Evolutionary conservation across 64 coral and sea anemone species (phyloP).

Genomic region (Stylophora pistillata): DNA sequence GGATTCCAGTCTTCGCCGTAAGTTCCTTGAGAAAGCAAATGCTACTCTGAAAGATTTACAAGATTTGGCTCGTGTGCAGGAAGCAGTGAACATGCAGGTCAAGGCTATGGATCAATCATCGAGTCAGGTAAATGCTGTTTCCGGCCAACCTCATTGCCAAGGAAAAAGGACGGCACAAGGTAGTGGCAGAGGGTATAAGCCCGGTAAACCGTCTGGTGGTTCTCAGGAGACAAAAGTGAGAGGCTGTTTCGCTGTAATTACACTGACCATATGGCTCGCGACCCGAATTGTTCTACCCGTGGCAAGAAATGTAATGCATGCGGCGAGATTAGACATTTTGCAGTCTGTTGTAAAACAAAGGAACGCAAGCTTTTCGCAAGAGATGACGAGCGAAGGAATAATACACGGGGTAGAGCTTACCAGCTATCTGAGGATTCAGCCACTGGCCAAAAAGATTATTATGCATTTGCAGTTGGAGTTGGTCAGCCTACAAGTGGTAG

Average conservation of each 20-base stretch:
- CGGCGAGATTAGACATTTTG: slow-evolving; percentile 41
- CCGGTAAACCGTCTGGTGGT: slow-evolving; percentile 43
- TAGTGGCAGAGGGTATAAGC: slow-evolving; percentile 39
- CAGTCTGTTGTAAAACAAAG: slow-evolving; percentile 53
- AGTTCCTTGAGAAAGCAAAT: slow-evolving; percentile 49
- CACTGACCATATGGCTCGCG: slow-evolving; percentile 39
- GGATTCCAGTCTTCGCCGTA: slow-evolving; percentile 33
- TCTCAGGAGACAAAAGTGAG: slow-evolving; percentile 45
- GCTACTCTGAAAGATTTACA: slow-evolving; percentile 50
- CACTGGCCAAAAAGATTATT: slow-evolving; percentile 45
- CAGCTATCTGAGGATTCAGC: slow-evolving; percentile 41
- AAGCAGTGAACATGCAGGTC: slow-evolving; percentile 51
- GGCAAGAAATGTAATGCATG: slow-evolving; percentile 50
- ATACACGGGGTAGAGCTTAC: slow-evolving; percentile 31
- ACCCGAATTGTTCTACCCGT: slow-evolving; percentile 43
- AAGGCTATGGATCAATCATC: slow-evolving; percentile 35
- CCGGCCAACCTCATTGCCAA: not conserved
- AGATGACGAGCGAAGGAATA: slow-evolving; percentile 43
- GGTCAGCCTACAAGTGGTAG: slow-evolving; percentile 36
- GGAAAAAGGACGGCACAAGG: slow-evolving; percentile 10
- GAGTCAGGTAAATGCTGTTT: slow-evolving; percentile 15
- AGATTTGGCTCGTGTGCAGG: slow-evolving; percentile 31
- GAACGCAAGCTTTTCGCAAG: slow-evolving; percentile 38
- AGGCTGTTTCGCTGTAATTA: slow-evolving; percentile 49
- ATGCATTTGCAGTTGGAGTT: slow-evolving; percentile 45